Conservation (phyloP, 2,113 vertebrate genomes). For the Charina bottae region DNA sequence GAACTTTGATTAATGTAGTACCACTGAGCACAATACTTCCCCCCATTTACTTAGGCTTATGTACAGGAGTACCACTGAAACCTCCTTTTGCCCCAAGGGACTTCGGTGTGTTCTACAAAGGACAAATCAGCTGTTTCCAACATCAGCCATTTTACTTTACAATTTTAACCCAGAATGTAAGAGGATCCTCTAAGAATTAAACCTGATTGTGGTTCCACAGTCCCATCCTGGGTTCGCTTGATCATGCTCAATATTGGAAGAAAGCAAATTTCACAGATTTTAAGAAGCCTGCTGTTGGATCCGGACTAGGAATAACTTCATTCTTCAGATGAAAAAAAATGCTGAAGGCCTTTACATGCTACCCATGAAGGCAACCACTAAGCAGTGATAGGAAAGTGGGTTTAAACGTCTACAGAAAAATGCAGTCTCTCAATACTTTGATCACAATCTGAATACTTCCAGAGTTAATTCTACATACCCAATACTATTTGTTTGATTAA, state of each 20-base stretch:
- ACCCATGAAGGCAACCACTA: neutral
- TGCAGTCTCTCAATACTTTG: neutral
- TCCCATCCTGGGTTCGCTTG: neutral
- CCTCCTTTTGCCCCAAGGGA: neutral
- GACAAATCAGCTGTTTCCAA: neutral
- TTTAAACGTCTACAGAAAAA: neutral
- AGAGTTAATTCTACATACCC: neutral
- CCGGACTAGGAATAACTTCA: neutral
- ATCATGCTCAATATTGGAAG: neutral
- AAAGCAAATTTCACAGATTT: neutral
- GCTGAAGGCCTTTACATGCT: neutral
- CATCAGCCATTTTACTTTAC: neutral
- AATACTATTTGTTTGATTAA: neutral
- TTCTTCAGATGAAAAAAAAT: neutral
- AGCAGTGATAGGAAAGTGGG: neutral
- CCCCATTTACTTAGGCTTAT: neutral
- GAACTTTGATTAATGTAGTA: neutral
- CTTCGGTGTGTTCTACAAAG: neutral
- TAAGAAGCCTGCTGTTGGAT: neutral
- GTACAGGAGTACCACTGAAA: neutral
- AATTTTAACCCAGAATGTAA: neutral
- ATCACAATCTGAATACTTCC: neutral
- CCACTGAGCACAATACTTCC: neutral
- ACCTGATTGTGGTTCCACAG: neutral
- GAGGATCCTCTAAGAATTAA: neutral